phyloP scores from a whole-genome alignment of 1,140 invertebrate genomes.

The Lasioglossum baleicum region DNA sequence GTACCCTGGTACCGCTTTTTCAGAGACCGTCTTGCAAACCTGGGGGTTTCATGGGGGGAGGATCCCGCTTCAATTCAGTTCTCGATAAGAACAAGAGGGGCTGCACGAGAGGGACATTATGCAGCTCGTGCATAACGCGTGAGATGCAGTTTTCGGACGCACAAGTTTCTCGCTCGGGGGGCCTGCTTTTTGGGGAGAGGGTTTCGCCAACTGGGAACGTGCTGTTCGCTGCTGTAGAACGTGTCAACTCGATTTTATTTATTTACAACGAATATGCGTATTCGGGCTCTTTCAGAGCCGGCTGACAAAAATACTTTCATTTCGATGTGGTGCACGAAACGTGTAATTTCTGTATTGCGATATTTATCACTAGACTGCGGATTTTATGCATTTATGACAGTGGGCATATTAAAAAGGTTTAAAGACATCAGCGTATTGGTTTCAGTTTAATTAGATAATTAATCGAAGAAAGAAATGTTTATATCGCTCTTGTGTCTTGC shows the following conservation, averaged over 20 bases:
- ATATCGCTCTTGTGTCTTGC: too few relatives aligned
- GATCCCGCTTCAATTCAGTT: not conserved
- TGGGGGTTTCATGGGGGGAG: not conserved
- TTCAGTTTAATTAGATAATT: too few relatives aligned
- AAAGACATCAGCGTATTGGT: too few relatives aligned
- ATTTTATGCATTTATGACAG: too few relatives aligned
- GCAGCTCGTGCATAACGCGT: not conserved
- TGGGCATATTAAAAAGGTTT: too few relatives aligned
- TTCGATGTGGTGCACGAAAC: too few relatives aligned
- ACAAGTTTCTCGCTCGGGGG: not conserved
- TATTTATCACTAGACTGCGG: too few relatives aligned
- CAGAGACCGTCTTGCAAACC: not conserved
- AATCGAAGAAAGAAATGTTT: too few relatives aligned
- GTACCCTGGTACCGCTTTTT: not conserved
- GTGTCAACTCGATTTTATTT: not conserved
- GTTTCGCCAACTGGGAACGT: not conserved
- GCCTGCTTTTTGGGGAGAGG: not conserved
- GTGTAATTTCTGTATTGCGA: too few relatives aligned
- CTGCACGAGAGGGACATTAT: not conserved
- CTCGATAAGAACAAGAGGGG: not conserved
- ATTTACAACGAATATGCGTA: not conserved
- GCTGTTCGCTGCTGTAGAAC: not conserved
- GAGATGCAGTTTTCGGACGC: not conserved
- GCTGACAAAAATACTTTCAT: too few relatives aligned
- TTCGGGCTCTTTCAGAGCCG: too few relatives aligned